Evolutionary conservation across 2,888 invertebrate species (phyloP).

Genomic region (Parthenolecanium corni): DNA sequence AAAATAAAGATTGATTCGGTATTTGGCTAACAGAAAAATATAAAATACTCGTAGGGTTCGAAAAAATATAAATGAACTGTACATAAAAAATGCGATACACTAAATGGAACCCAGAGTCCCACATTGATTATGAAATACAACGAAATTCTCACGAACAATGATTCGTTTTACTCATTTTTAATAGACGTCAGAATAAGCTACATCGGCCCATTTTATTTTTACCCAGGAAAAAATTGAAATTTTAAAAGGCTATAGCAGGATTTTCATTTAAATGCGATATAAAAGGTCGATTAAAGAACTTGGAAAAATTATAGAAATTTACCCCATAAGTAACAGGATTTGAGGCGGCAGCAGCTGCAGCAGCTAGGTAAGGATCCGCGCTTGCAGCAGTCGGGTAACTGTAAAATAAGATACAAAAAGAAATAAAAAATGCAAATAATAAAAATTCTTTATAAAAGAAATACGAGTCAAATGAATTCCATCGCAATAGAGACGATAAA

Average conservation of each 20-base stretch:
- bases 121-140: too few species aligned
- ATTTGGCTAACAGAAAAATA: conserved; percentile 29
- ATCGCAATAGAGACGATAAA: too few species aligned
- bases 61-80: too few species aligned
- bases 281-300: background rate
- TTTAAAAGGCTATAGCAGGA: background rate
- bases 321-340: conserved; percentile 79
- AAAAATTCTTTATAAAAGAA: background rate
- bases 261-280: conserved; percentile 3
- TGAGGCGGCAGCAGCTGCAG: conserved; percentile 1
- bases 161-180: too few species aligned
- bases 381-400: conserved; percentile 27
- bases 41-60: too few species aligned
- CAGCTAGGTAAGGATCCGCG: conserved; percentile 17
- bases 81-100: too few species aligned
- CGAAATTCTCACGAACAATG: too few species aligned
- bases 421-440: background rate
- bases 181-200: too few species aligned
- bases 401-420: conserved; percentile 2
- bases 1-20: conserved; percentile 33
- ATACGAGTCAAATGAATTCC: too few species aligned
- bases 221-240: too few species aligned
- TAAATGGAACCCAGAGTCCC: too few species aligned
- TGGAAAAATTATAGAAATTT: conserved; percentile 42
- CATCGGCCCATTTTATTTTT: too few species aligned